These are phyloP conservation scores for Lerema accius DNA, from an alignment of 1,140 invertebrate species.

Conservation along the genomic window DNA sequence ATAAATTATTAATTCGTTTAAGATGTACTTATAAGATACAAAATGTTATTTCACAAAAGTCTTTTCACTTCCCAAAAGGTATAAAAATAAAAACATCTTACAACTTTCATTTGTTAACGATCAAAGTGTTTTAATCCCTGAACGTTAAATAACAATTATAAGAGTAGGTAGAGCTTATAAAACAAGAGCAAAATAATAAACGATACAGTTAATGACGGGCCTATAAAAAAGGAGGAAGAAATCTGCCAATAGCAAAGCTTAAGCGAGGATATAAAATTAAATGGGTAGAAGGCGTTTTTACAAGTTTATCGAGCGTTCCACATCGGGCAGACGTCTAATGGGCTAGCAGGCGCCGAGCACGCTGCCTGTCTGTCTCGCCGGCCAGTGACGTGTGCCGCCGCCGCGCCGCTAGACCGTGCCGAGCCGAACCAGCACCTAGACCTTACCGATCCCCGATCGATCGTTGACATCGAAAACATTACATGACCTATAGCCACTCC, in stretches of 20 bases:
- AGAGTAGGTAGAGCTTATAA: slow-evolving; percentile 31
- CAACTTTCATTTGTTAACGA: neutral
- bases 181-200: slow-evolving; percentile 62
- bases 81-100: neutral
- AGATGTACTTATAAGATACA: neutral
- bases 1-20: neutral
- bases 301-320: slow-evolving; percentile 82
- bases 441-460: slow-evolving; percentile 55
- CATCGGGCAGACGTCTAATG: slow-evolving; percentile 78
- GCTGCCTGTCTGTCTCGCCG: slow-evolving; percentile 76
- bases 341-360: slow-evolving; percentile 73
- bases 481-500: slow-evolving; percentile 26
- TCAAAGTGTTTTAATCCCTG: neutral
- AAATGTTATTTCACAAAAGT: neutral
- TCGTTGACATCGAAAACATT: slow-evolving; percentile 40
- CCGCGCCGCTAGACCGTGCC: slow-evolving; percentile 41
- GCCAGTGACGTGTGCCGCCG: slow-evolving; percentile 57
- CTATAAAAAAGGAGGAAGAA: slow-evolving; percentile 71
- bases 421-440: slow-evolving; percentile 44
- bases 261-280: slow-evolving; percentile 80
- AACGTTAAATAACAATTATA: slow-evolving; percentile 15
- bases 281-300: slow-evolving; percentile 82
- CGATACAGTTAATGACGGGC: slow-evolving; percentile 71
- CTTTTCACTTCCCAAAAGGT: neutral
- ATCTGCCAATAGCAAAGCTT: slow-evolving; percentile 79